Base-by-base conservation (phyloP, 2,797 vertebrate species). In the Tinamus major region DNA sequence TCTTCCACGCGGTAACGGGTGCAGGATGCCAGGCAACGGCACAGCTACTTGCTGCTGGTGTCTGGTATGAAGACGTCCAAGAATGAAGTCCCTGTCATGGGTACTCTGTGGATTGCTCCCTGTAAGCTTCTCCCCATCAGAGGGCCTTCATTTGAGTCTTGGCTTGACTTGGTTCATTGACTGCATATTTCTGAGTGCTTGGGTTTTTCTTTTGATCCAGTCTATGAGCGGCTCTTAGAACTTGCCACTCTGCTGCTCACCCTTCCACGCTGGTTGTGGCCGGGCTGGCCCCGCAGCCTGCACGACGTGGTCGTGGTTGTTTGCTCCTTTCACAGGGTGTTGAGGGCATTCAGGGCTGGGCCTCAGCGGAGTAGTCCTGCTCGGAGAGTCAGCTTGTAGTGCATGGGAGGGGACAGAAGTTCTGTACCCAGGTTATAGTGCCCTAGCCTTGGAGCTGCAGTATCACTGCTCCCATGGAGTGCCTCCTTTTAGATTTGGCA, bases 261-360 rank as follows among this genome's bases (percentile, higher is more conserved):
- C 42, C 27, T 19, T 44, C 42, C 17, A 4, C 0, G 0, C 24
- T 76, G 3, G 18, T 37, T 80, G 76, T 27, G 51, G 21, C 69
- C 35, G 61, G 51, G 33, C 59, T 79, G 75, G 14, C 49, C 0
- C 1, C 11, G 12, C 12, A 16, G 41, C 29, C 37, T 6, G 1
- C 0, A 0, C 44, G 48, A 3, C 8, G 41, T 35, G 35, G 35
- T 42, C 41, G 31, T 0, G 0, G 18, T 0, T 0, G 18, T 0
- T 0, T 58, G 24, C 17, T 75, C 4, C 72, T 79, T 86, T 65
- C 41, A 31, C 61, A 24, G 53, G 6, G 35, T 0, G 1, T 6
- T 58, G 29, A 12, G 19, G 0, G 0, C 9, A 5, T 53, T 37
- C 62, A 90, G 77, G 19, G 21, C 24, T 76, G 76, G 70, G 18